Percentiles rank a stretch among this genome's conserved stretches.
Evolutionary conservation across 2,797 vertebrate genomes (phyloP).

Genomic region (Sebastes elongatus): DNA sequence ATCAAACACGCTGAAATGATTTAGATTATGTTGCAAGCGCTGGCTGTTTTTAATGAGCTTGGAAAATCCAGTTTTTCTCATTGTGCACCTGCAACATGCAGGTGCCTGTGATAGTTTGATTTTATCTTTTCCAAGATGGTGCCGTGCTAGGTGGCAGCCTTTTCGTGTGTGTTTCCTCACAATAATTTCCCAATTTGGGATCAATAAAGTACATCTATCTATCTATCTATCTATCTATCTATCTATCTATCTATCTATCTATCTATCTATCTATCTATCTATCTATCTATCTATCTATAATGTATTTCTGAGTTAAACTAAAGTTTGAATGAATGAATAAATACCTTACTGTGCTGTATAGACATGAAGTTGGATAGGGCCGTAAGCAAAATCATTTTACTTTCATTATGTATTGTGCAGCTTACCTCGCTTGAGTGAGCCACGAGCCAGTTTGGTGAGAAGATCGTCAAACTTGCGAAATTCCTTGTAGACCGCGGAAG

Average conservation of each 20-base stretch:
- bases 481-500: slow-evolving; percentile 75
- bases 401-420: not conserved
- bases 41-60: not conserved
- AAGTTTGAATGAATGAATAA: no score
- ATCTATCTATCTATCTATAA: no score
- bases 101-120: not conserved
- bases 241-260: no score
- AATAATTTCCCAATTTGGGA: no score
- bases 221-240: no score
- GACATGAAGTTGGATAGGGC: not conserved
- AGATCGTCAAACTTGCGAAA: slow-evolving; percentile 85
- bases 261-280: no score
- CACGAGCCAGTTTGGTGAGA: slow-evolving; percentile 83
- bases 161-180: no score
- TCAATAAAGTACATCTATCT: no score
- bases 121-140: no score
- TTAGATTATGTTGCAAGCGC: not conserved
- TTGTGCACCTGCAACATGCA: not conserved
- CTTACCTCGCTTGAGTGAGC: slow-evolving; percentile 76
- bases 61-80: not conserved
- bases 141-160: no score
- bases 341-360: not conserved
- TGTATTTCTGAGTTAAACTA: no score
- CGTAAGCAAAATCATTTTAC: not conserved
- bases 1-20: not conserved